Evolutionary conservation across 2,113 vertebrate genomes (phyloP).

Genomic region (Proteles cristata): DNA sequence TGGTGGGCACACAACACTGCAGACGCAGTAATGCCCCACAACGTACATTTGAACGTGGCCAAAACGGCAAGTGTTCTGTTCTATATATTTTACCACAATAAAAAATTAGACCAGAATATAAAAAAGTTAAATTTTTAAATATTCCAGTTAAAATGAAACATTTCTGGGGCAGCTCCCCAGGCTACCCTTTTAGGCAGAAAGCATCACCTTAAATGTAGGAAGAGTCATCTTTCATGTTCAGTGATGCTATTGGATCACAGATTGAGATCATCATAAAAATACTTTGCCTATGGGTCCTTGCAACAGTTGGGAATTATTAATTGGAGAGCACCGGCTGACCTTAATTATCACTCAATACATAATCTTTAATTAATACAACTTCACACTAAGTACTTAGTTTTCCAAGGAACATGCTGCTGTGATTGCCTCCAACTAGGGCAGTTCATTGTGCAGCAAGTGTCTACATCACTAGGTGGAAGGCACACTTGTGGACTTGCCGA

Average conservation of each 20-base stretch:
- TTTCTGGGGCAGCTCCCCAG: neutral
- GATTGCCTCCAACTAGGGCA: neutral
- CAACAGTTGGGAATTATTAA: neutral
- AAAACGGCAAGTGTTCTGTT: neutral
- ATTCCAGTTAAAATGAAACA: neutral
- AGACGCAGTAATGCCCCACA: neutral
- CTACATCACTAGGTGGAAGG: neutral
- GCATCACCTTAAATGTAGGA: neutral
- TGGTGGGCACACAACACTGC: neutral
- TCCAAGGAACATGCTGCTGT: neutral
- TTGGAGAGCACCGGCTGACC: neutral
- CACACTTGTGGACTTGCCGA: neutral
- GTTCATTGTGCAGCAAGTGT: neutral
- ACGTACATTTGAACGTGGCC: neutral
- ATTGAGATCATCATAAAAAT: neutral
- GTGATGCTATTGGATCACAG: neutral
- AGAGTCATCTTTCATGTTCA: neutral
- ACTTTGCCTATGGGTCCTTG: neutral
- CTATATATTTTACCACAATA: neutral
- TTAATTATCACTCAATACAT: neutral
- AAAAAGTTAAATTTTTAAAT: neutral
- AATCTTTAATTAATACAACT: neutral
- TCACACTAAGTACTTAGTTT: neutral
- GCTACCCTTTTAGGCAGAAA: neutral
- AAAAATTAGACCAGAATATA: neutral